phyloP scores from a whole-genome alignment of 1,140 invertebrate species.

The silkworm (Bombyx mori) region ASM3026992v2 NC_085131.1:10125501-10126000 shows the following conservation, averaged over 20 bases:
- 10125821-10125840: constrained; percentile 23
- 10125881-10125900: constrained; percentile 32
- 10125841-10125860: constrained; percentile 24
- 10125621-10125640: constrained; percentile 40
- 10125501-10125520: constrained; percentile 10
- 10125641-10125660: constrained; percentile 27
- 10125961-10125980: no score
- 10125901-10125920: constrained; percentile 25
- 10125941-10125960: constrained; percentile 29
- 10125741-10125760: background rate
- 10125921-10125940: constrained; percentile 22
- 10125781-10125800: constrained; percentile 57
- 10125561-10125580: constrained; percentile 48
- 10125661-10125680: constrained; percentile 27
- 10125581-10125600: constrained; percentile 45
- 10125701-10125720: constrained; percentile 31
- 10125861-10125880: constrained; percentile 32
- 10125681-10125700: constrained; percentile 39
- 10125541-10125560: constrained; percentile 37
- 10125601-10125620: constrained; percentile 59
- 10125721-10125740: background rate
- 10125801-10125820: constrained; percentile 41
- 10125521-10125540: constrained; percentile 16
- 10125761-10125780: constrained; percentile 26
- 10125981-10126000: constrained; percentile 2